Percentiles rank a stretch among this genome's conserved stretches.
Evolutionary conservation across 2,797 vertebrate species (phyloP).

Genomic region (Anguilla marmorata): DNA sequence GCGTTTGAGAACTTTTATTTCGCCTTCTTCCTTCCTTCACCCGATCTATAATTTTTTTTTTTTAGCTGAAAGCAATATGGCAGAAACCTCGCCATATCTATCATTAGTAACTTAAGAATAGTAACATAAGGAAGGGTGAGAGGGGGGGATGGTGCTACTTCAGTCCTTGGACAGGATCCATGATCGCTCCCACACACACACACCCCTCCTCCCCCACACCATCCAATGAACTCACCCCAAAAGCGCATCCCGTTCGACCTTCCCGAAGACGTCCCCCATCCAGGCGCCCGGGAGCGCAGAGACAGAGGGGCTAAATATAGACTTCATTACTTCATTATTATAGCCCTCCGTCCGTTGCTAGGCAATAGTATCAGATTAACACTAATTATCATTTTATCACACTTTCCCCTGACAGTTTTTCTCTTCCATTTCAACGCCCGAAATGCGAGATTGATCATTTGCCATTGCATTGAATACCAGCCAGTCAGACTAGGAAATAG

Average conservation of each 20-base stretch:
- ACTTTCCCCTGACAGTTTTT: conserved; percentile 42
- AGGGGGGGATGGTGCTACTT: background rate
- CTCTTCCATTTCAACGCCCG: conserved; percentile 37
- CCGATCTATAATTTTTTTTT: background rate
- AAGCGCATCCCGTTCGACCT: conserved; percentile 50
- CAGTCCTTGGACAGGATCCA: conserved; percentile 27
- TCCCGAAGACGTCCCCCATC: conserved; percentile 52
- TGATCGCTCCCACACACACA: conserved; percentile 67
- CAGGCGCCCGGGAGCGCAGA: conserved; percentile 47
- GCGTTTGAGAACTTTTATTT: background rate
- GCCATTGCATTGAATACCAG: conserved; percentile 19
- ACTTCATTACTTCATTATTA: conserved; percentile 49
- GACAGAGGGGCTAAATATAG: conserved; percentile 56
- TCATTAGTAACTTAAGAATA: background rate
- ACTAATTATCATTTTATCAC: conserved; percentile 64
- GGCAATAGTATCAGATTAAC: conserved; percentile 63
- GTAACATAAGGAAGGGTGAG: background rate
- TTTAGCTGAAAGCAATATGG: background rate
- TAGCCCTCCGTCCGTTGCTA: conserved; percentile 60
- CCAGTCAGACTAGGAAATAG: conserved; percentile 43
- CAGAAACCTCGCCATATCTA: background rate
- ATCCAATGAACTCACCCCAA: conserved; percentile 54
- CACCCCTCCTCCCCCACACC: conserved; percentile 64
- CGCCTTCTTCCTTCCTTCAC: background rate
- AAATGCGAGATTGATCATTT: conserved; percentile 40